Evolutionary conservation across 2,888 invertebrate genomes (phyloP), one percentile per base, ranked within the genome.

Genomic region (Pocota personata): DNA sequence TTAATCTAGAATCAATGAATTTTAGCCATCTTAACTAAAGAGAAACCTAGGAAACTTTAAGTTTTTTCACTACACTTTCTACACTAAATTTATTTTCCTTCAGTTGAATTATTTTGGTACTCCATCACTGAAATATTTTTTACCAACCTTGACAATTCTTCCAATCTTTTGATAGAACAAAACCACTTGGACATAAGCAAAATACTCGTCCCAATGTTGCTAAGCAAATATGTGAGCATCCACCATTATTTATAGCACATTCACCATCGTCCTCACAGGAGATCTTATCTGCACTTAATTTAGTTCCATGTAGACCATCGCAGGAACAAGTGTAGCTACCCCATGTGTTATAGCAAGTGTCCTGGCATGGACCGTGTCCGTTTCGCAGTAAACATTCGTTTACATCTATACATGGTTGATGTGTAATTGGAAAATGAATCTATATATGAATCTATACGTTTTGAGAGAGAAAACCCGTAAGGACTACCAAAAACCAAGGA

Each of bases 331-430:
- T 91, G 91, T 94, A 95, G 83, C 93, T 93, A 43, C 95, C 95
- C 88, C 93, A 92, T 43, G 93, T 93, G 90, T 95, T 95, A 83
- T 90, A 90, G 90, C 95, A 95, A 48, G 92, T 92, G 88, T 94
- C 95, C 90, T 95, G 94, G 89, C 95, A 95, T 12, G 95, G 95
- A 6, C 95, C 95, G 87, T 93, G 93, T 24, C 95, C 95, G 90
- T 95, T 95, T 88, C 94, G 93, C 88, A 94, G 91, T 30, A 94
- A 91, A 89, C 95, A 95, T 90, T 95, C 95, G 90, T 95, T 94
- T 87, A 94, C 92, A 90, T 95, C 94, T 93, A 6, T 40, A 90
- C 16, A 73, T 62, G 35, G 43, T 32, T 66, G 64, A 73, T 19
- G 67, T 67, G 37, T 58, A 66, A 64, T 72, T 75, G 58, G 57